Percentiles rank a stretch among this genome's conserved stretches.
Conservation (phyloP, 1,140 invertebrate genomes). For the Listronotus bonariensis region DNA sequence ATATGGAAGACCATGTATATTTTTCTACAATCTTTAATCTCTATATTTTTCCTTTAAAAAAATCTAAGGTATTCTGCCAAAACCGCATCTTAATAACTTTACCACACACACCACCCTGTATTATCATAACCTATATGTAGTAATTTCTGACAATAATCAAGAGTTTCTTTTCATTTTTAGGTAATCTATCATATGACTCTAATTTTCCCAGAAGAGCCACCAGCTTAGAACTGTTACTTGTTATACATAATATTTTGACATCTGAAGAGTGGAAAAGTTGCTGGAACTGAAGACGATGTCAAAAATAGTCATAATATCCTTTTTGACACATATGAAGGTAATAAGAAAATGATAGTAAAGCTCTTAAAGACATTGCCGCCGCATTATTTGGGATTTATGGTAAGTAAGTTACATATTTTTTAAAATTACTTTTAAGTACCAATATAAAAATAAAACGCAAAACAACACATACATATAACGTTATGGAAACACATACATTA, state of each 20-base stretch:
- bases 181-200: constrained; percentile 39
- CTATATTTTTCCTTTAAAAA: no score
- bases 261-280: constrained; percentile 39
- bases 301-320: constrained; percentile 45
- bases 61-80: no score
- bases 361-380: constrained; percentile 41
- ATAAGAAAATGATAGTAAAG: constrained; percentile 44
- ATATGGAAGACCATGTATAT: no score
- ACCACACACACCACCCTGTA: no score
- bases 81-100: no score
- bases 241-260: constrained; percentile 29
- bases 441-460: no score
- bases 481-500: no score
- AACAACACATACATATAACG: no score
- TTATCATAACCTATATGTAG: no score
- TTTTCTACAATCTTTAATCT: no score
- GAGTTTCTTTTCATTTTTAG: no score
- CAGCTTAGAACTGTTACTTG: constrained; percentile 39
- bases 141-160: no score
- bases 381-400: constrained; percentile 40
- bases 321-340: constrained; percentile 44
- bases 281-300: constrained; percentile 42
- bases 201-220: constrained; percentile 40
- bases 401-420: constrained; percentile 18
- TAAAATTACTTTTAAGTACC: not conserved